A percentile compares a stretch with the other conserved stretches of the same genome.
Conservation (phyloP, 2,888 invertebrate genomes). For the Caenorhabditis sulstoni region DNA sequence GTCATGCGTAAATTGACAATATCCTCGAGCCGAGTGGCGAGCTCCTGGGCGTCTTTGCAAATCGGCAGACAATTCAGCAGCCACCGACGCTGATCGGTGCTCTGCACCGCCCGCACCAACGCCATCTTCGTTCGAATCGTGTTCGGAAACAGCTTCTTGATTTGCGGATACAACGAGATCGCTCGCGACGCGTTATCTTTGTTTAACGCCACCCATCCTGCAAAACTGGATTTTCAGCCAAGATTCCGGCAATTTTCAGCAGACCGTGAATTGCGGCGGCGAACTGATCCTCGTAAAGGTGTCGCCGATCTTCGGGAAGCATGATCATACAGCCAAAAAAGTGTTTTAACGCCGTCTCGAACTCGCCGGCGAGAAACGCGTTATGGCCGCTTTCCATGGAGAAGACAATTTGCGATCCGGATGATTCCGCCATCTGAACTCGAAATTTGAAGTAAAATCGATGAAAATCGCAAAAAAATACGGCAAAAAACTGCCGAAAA, state of each 20-base stretch:
- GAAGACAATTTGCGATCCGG: background rate
- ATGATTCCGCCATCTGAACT: conserved; percentile 22
- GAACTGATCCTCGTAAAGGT: conserved; percentile 39
- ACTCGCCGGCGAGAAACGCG: conserved; percentile 24
- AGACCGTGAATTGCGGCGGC: conserved; percentile 38
- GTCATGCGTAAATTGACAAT: conserved; percentile 19
- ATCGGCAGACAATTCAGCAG: conserved; percentile 40
- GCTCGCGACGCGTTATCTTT: conserved; percentile 22
- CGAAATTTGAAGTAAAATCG: background rate
- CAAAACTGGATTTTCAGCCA: too few species aligned
- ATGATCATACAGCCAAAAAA: conserved; percentile 45
- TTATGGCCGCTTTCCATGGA: conserved; percentile 24
- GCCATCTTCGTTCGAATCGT: conserved; percentile 25
- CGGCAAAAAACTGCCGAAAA: background rate
- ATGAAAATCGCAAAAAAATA: background rate
- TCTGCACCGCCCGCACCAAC: conserved; percentile 18
- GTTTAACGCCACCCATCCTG: conserved; percentile 37
- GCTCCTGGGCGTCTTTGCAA: conserved; percentile 19
- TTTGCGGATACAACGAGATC: conserved; percentile 32
- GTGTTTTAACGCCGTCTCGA: conserved; percentile 39
- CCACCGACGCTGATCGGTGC: conserved; percentile 6
- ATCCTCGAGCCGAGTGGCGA: conserved; percentile 16
- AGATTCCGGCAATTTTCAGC: background rate
- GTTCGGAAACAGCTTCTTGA: conserved; percentile 24
- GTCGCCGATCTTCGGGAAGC: conserved; percentile 32